Base-by-base conservation (phyloP, 2,888 invertebrate genomes). In the Doris montereyensis region DNA sequence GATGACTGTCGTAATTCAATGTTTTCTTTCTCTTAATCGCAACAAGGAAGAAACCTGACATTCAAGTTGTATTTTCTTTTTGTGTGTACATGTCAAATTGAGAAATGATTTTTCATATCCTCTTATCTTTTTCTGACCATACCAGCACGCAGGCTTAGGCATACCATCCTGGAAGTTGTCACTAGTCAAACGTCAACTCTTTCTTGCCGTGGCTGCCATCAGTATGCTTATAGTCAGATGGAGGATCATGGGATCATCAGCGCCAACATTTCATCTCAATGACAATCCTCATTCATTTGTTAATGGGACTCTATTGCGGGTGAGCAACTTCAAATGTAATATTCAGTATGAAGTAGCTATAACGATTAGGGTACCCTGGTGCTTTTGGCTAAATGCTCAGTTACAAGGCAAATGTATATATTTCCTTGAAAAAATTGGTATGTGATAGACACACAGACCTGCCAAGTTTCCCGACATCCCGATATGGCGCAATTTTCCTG, bases 211-310 rank as follows among this genome's bases (percentile, higher is more conserved):
- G 8, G 90, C 93, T 62, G 93, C 94, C 67, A 81, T 94, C 35
- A 80, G 93, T 13, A 91, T 95, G 60, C 88, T 96, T 81, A 93
- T 93, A 87, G 92, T 93, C 78, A 93, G 97, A 86, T 95, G 96
- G 92, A 93, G 93, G 88, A 91, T 97, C 68, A 97, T 97, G 95
- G 95, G 95, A 81, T 95, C 95, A 83, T 84, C 89, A 79, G 93
- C 94, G 77, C 97, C 89, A 34, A 93, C 93, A 74, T 98, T 98
- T 91, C 95, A 97, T 89, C 91, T 93, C 75, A 94, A 94, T 85
- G 98, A 99, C 91, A 99, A 99, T 93, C 98, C 98, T 24, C 95
- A 97, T 72, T 96, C 97, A 1, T 96, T 96, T 92, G 93, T 95
- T 82, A 92, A 94, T 60, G 93, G 92, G 87, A 86, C 93, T 70